Base-by-base conservation (phyloP, 1,140 invertebrate genomes). In the Dendrolimus kikuchii region DNA sequence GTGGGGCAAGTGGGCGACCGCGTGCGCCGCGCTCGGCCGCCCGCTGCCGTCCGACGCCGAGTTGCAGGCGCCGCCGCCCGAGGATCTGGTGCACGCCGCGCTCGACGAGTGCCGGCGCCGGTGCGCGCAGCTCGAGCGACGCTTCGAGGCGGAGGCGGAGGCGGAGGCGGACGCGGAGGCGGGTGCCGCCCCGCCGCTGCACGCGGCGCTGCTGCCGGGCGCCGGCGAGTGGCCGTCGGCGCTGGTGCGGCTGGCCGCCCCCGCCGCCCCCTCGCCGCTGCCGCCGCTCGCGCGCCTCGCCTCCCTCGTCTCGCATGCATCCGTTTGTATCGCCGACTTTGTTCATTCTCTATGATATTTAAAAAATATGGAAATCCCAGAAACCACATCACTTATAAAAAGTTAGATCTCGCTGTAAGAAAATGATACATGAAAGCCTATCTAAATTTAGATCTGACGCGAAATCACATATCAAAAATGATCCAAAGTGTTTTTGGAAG, bases 21-120 rank as follows among this genome's bases (percentile, higher is more conserved):
- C 39, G 5, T 43, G 59, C 57, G 57, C 56, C 38, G 63, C 40
- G 48, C 57, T 65, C 39, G 52, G 51, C 9, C 55, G 49, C 7
- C n/a, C 45, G 51, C 55, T 54, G 46, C 53, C 49, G 8, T 2
- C 8, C 40, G 49, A 9, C 39, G 40, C 39, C 7, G 49, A 6
- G 38, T 43, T 44, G 52, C 7, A 52, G 55, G 10, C 46, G 55
- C 55, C 40, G 47, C 47, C 40, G 37, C 37, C 47, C n/a, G 47
- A 43, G 46, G 53, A 39, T 38, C 41, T 55, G 9, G 39, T 10
- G 37, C 48, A 39, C n/a, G 41, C 23, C 5, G 41, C 38, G 40
- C 53, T 40, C 23, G 23, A 23, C 23, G 23, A 46, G 42, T 42
- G 51, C 51, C 23, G 38, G 5, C 42, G 43, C 8, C 51, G 48